These are phyloP conservation scores for Rhingia rostrata DNA, from an alignment of 2,888 invertebrate species.

Conservation along the genomic window DNA sequence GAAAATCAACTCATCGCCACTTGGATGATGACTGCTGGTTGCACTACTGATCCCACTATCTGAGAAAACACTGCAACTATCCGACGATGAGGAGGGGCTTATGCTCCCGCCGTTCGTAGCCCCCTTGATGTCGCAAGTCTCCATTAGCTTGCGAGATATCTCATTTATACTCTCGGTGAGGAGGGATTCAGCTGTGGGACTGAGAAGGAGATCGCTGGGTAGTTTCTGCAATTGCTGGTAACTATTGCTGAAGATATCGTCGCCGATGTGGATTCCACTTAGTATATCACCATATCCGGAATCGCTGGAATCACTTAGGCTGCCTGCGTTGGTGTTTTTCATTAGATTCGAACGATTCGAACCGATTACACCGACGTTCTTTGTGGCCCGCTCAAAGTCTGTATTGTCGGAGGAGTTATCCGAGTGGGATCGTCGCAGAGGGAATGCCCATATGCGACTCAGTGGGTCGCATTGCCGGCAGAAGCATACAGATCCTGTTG, in stretches of 20 bases:
- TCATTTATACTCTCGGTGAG: constrained; percentile 82
- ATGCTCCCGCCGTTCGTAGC: constrained; percentile 23
- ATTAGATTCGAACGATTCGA: constrained; percentile 78
- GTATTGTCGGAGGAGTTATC: constrained; percentile 80
- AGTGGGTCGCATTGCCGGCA: constrained; percentile 81
- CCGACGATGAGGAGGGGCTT: constrained; percentile 66
- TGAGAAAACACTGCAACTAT: constrained; percentile 77
- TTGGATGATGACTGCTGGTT: constrained; percentile 52
- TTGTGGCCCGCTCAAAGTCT: constrained; percentile 77
- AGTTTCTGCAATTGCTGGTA: constrained; percentile 57
- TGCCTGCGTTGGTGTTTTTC: constrained; percentile 62
- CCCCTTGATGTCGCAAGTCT: constrained; percentile 81
- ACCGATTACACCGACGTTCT: constrained; percentile 81
- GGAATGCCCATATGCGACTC: constrained; percentile 82
- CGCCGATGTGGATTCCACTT: constrained; percentile 81
- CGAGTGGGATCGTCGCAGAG: constrained; percentile 81
- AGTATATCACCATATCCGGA: constrained; percentile 81
- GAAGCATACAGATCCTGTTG: constrained; percentile 74
- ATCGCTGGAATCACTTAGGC: constrained; percentile 79
- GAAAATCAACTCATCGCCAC: constrained; percentile 80
- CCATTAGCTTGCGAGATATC: constrained; percentile 82
- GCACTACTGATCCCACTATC: constrained; percentile 78
- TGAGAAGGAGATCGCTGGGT: constrained; percentile 72
- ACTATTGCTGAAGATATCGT: constrained; percentile 79
- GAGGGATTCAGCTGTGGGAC: constrained; percentile 79